Evolutionary conservation across 2,113 vertebrate genomes (phyloP), one percentile per base, ranked within the genome.

Genomic region (Taurulus bubalis): DNA sequence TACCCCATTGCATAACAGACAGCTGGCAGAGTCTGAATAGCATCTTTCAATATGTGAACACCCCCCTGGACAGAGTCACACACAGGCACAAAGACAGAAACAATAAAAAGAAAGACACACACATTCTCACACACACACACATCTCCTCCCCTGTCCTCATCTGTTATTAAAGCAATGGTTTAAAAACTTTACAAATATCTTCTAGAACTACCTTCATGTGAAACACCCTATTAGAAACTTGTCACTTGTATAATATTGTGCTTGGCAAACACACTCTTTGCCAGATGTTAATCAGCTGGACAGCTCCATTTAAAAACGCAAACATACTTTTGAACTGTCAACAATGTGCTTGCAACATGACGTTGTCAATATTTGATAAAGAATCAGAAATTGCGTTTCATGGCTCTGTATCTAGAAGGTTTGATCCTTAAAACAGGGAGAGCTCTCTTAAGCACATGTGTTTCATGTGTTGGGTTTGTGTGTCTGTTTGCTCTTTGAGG

Each of bases 1-100:
- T 80, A 86, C 75, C 75, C 32, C 12, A 45, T 93, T 92, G 84
- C 74, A 72, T 91, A 92, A 93, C 42, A 76, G 81, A 75, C 85
- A 89, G 66, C 69, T 92, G 92, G 86, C 90, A 86, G 63, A 51
- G 77, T 32, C 22, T 85, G 85, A 91, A 91, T 75, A 89, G 32
- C 68, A 55, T 79, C 71, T 85, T 85, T 86, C 76, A 87, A 40
- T 34, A 45, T 70, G 80, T 7, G 56, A 82, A 74, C 82, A 53
- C 28, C 68, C 56, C 32, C 53, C 69, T 49, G 59, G 67, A 85
- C 65, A 81, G 84, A 75, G 36, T 45, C 45, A 38, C 68, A 34
- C 45, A 53, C 67, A 79, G 36, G 49, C 30, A n/a, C 64, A 64
- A 20, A 67, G 2, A 7, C 34, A 34, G 15, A 53, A 45, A 42